phyloP scores from a whole-genome alignment of 2,113 vertebrate genomes.

The Petrocephalus microphthalmus region DNA sequence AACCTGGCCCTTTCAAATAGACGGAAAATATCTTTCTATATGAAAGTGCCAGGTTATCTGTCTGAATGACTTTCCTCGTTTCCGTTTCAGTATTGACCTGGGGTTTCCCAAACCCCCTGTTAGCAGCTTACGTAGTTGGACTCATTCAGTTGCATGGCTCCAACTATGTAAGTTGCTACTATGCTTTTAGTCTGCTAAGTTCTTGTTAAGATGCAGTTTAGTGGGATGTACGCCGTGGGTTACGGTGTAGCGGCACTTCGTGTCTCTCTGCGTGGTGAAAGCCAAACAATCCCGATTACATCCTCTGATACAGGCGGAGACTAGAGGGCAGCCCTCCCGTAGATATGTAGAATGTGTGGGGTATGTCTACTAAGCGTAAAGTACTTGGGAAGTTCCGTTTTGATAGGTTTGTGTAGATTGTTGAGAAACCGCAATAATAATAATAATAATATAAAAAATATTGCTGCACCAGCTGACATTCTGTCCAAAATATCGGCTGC shows the following conservation, averaged over 20 bases:
- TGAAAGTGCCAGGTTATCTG: background rate
- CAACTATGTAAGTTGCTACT: no score
- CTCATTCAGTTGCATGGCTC: no score
- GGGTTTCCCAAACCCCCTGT: no score
- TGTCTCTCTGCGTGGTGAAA: background rate
- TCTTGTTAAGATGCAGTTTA: background rate
- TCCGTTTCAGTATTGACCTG: background rate
- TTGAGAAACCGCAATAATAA: background rate
- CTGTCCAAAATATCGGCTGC: background rate
- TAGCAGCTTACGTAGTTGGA: no score
- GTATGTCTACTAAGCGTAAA: background rate
- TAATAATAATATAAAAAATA: background rate
- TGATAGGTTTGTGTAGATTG: background rate
- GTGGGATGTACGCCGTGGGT: background rate
- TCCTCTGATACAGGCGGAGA: background rate
- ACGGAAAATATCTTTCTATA: background rate
- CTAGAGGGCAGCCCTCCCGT: background rate
- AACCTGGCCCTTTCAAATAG: no score
- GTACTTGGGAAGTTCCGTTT: background rate
- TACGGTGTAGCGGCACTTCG: background rate
- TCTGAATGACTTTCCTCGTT: background rate
- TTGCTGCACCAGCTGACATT: background rate
- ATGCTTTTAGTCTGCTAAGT: background rate
- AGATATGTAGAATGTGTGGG: background rate
- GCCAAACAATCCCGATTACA: background rate